Evolutionary conservation across 2,113 vertebrate genomes (phyloP).

Genomic region (Pristiophorus japonicus): DNA sequence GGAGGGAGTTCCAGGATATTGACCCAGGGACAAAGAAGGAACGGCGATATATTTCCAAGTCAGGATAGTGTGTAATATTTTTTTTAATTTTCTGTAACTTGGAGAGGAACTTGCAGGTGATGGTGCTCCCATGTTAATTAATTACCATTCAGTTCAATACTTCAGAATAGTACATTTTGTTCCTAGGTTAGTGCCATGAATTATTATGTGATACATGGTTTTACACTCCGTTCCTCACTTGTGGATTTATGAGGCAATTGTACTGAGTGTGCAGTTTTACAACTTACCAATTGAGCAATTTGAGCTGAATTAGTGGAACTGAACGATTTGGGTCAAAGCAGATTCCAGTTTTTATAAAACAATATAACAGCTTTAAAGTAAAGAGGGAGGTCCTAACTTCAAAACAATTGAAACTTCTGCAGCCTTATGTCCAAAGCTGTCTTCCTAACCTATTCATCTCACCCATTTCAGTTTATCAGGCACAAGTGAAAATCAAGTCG

Average conservation of each 20-base stretch:
- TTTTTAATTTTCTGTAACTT: too few relatives aligned
- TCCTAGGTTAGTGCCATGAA: background rate
- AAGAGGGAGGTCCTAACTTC: background rate
- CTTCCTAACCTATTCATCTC: background rate
- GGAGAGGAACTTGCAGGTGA: too few relatives aligned
- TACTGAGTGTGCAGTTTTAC: background rate
- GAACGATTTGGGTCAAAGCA: background rate
- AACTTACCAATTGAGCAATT: background rate
- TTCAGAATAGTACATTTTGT: background rate
- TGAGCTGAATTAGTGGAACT: background rate
- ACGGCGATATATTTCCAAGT: too few relatives aligned
- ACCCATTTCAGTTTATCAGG: background rate
- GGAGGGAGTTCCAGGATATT: too few relatives aligned
- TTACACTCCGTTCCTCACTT: background rate
- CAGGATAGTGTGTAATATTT: too few relatives aligned
- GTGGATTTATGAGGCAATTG: background rate
- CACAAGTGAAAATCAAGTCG: constrained; percentile 54
- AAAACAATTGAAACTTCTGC: background rate
- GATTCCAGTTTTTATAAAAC: background rate
- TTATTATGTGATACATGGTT: background rate
- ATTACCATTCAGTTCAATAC: background rate
- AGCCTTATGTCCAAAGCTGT: background rate
- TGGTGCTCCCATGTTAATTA: background rate
- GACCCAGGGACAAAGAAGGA: too few relatives aligned
- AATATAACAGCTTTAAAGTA: background rate